Base-by-base conservation (phyloP, 1,140 invertebrate species). In the Penaeus chinensis region DNA sequence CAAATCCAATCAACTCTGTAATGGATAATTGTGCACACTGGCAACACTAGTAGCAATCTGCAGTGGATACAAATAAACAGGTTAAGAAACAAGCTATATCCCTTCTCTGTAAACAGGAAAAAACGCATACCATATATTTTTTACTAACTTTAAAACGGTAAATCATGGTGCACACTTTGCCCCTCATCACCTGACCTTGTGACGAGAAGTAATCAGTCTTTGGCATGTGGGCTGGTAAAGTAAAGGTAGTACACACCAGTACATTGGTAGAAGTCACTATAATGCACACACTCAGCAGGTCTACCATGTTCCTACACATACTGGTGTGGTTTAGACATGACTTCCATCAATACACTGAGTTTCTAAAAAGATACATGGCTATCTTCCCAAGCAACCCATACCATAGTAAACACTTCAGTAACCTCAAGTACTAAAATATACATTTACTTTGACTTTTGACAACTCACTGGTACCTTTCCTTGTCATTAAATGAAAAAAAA, bases 31-130 rank as follows among this genome's bases (percentile, higher is more conserved):
- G 86, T 87, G 81, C 86, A 87, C 74, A 47, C 47, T 87, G 86
- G 80, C 86, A 87, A 87, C 86, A 87, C 86, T 87, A 62, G 86
- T 87, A 71, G 81, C 69, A 65, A 65, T 87, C 86, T 87, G 86
- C 86, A 82, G 80, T 76, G 63, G 83, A 85, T 85, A 85, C 83
- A 85, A 84, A 78, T 78, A 85, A 77, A 85, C 24, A 54, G 63
- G 47, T 65, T 85, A 78, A 79, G 61, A 83, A 87, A 87, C 81
- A 83, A 87, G 79, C 79, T 82, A 85, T 85, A 85, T 79, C 65
- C 85, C 79, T 78, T 77, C 74, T 87, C 71, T 82, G 54, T 87
- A 82, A 82, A 87, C 66, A 87, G 54, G 54, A 82, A 47, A 82
- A 65, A 82, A 87, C 82, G 80, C 74, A 83, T 82, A 82, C 86